Evolutionary conservation across 2,113 vertebrate species (phyloP), one percentile per base, ranked within the genome.

Genomic region (Manacus vitellinus): DNA sequence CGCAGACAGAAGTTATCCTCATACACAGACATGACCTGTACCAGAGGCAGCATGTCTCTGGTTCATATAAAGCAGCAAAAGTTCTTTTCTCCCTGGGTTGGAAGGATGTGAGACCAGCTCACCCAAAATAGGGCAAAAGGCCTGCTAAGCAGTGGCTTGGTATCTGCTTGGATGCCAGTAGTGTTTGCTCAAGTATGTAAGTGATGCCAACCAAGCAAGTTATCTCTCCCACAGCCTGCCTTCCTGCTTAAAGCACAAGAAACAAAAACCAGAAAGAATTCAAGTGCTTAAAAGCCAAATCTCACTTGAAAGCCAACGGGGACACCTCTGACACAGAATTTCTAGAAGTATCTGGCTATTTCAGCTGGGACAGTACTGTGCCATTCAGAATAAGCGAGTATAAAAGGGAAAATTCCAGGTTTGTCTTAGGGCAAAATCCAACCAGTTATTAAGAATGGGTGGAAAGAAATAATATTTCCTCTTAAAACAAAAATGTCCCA

Each of bases 21-120:
- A 6, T 25, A 19, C 0, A 27, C 68, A 19, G 39, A 21, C 41
- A 5, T 1, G 4, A 33, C 17, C 51, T 37, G 4, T 5, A 44
- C 24, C 5, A 61, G 16, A 46, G 52, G 37, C 47, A 84, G 33
- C 35, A 23, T 7, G 19, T 22, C 41, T 4, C 9, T 4, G 8
- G 4, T 27, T 67, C 13, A 18, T 6, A 22, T 19, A 24, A 81
- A 91, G 59, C 2, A 30, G 19, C 11, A 76, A 67, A 71, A 21
- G 8, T 31, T 67, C 52, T 65, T 43, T 39, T 65, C 44, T 72
- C 12, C 3, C 20, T 63, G 25, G 14, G 33, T 41, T 55, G n/a
- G 67, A 72, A 67, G 43, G 30, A 58, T 4, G 23, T 31, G 19
- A 15, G 46, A 49, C 14, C 22, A 88, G 14, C 9, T 72, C 47